Evolutionary conservation across 1,140 invertebrate genomes (phyloP), one percentile per base, ranked within the genome.

Genomic region (Trachymyrmex septentrionalis): DNA sequence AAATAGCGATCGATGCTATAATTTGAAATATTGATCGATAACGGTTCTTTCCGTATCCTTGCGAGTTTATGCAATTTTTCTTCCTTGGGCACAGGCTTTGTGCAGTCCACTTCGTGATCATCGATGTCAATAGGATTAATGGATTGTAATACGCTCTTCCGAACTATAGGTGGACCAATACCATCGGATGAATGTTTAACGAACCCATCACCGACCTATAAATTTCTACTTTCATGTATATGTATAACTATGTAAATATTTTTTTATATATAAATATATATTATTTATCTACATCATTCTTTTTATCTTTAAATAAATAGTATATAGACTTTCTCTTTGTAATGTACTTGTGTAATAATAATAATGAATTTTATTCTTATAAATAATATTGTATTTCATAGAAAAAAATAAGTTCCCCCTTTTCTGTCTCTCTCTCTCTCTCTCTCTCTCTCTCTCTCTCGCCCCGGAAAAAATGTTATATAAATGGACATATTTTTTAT

Each of bases 21-120:
- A 63, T 94, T 94, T 2, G 94, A 94, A 30, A 94, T 93, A 0
- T 91, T 92, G n/a, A 94, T 93, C 0, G 67, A 73, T 1, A 94
- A 48, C 0, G 93, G 93, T 16, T 93, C 90, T 66, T 75, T 92
- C 16, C 85, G 76, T 6, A 93, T 89, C 5, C 87, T 87, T 0
- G 81, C 90, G 21, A 61, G 16, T 3, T 16, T 14, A 1, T 76
- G 59, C 5, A 27, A 19, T 63, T 89, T 87, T 27, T 89, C 59
- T 0, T n/a, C 38, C 76, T 91, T 92, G 0, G 90, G 87, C 2
- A 88, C 72, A 0, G 78, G 69, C 27, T 89, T 87, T 0, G 92
- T 92, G 27, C 92, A 93, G 7, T 92, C 90, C 64, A 85, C 24
- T 27, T 90, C 91, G 14, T 87, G 66, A 24, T 92, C 90, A 3